These are phyloP conservation scores for Limnephilus rhombicus DNA, from an alignment of 2,888 invertebrate species.

Conservation along the genomic window DNA sequence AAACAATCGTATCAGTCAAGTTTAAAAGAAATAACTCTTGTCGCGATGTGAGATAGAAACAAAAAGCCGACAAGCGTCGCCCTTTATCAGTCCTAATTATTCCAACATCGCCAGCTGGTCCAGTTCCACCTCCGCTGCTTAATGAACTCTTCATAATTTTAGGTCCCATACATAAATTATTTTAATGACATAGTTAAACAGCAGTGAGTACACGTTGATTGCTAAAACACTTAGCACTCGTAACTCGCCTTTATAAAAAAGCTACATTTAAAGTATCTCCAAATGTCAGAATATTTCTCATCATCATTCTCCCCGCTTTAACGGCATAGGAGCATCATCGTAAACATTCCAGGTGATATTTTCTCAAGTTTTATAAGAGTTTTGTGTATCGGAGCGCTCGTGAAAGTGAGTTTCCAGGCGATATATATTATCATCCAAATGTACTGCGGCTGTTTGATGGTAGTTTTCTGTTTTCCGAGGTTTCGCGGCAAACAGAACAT, in stretches of 20 bases:
- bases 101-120: not conserved
- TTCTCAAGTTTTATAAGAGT: slow-evolving; percentile 11
- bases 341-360: slow-evolving; percentile 31
- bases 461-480: not conserved
- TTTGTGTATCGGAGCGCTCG: not conserved
- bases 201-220: not conserved
- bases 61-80: not conserved
- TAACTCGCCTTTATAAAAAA: not conserved
- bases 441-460: not conserved
- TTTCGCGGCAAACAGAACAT: not conserved
- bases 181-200: not conserved
- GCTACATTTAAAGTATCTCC: not conserved
- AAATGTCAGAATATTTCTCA: slow-evolving; percentile 17
- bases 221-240: slow-evolving; percentile 6
- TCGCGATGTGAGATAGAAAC: not conserved
- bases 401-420: not conserved
- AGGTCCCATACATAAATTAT: slow-evolving; percentile 1
- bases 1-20: not conserved
- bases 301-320: not conserved
- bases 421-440: not conserved
- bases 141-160: not conserved
- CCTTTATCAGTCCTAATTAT: not conserved
- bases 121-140: not conserved
- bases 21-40: not conserved
- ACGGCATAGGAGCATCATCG: slow-evolving; percentile 22